Evolutionary conservation across 2,113 vertebrate species (phyloP), one percentile per base, ranked within the genome.

Genomic region (Raja brachyura): DNA sequence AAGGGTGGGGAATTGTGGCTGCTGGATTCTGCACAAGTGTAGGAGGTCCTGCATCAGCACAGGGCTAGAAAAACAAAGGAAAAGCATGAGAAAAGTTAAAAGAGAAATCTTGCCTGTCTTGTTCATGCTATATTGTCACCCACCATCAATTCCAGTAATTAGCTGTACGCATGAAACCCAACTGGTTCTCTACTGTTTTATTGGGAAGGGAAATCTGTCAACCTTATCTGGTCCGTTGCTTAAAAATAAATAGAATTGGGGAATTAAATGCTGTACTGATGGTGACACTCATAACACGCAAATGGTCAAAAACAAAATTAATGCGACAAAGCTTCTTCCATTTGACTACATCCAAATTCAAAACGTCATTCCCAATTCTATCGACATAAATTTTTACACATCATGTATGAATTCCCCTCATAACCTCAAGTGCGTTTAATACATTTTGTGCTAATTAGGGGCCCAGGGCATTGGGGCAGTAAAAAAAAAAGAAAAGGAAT

Each of bases 41-140:
- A 98, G 94, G 94, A 99, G 96, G 94, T 96, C 96, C 93, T 96
- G 94, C 93, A 99, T 94, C 94, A 99, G 95, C 25, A 96, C 94
- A 0, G 97, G 97, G 94, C 99, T 99, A 94, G n/a, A 2, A 93
- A 90, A 94, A 94, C 2, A 93, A 92, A 94, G 93, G 0, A n/a
- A 93, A 93, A 25, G 66, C 66, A 93, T 1, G n/a, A 93, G 48
- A 88, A 93, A 66, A 93, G 8, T 73, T 73, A 73, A 68, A 77
- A 14, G 0, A 25, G 48, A 7, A 33, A 90, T 20, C 20, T 33
- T 90, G 13, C 25, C 9, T 54, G n/a, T n/a, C 39, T 81, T 20
- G 7, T 78, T 78, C 39, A 54, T 25, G 13, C 39, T 20, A 81
- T 81, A 22, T 54, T 81, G 39, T n/a, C 25, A n/a, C 4, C 4